These are phyloP conservation scores for Drosophila anomalata DNA, from an alignment of 2,888 invertebrate species.

Conservation along the genomic window DNA sequence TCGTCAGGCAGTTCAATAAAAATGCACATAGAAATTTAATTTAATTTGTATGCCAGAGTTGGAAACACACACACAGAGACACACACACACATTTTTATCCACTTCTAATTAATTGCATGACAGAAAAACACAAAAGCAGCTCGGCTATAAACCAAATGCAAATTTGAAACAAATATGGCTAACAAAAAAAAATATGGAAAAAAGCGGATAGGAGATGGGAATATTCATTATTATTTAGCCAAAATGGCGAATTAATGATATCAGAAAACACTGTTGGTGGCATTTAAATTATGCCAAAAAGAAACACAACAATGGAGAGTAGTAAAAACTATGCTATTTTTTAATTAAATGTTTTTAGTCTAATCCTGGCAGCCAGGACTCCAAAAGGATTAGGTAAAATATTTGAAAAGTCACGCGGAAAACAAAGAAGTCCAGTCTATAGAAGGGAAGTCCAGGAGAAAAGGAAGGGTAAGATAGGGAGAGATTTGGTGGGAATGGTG, in stretches of 20 bases:
- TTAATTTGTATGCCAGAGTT: slow-evolving; percentile 26
- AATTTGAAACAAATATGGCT: slow-evolving; percentile 19
- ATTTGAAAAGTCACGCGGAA: slow-evolving; percentile 39
- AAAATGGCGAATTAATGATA: slow-evolving; percentile 50
- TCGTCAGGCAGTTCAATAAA: slow-evolving; percentile 3
- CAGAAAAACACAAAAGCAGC: slow-evolving; percentile 14
- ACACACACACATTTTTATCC: slow-evolving; percentile 35
- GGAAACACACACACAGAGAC: slow-evolving; percentile 21
- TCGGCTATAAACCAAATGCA: slow-evolving; percentile 17
- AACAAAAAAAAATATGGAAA: not conserved
- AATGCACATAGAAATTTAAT: slow-evolving; percentile 40
- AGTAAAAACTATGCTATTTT: slow-evolving; percentile 25
- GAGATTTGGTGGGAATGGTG: not conserved
- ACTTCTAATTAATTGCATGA: slow-evolving; percentile 61
- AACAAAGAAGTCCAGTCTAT: slow-evolving; percentile 18
- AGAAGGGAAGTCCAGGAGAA: not conserved
- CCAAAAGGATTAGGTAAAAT: slow-evolving; percentile 15
- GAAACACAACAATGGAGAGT: not conserved
- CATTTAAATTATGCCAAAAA: slow-evolving; percentile 36
- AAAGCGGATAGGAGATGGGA: slow-evolving; percentile 9
- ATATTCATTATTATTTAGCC: slow-evolving; percentile 42
- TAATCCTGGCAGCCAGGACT: slow-evolving; percentile 18
- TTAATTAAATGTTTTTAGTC: slow-evolving; percentile 52
- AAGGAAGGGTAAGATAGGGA: not conserved
- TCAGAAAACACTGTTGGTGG: slow-evolving; percentile 30